Base-by-base conservation (phyloP, 2,113 vertebrate species). In the Rhinogobius similis region DNA sequence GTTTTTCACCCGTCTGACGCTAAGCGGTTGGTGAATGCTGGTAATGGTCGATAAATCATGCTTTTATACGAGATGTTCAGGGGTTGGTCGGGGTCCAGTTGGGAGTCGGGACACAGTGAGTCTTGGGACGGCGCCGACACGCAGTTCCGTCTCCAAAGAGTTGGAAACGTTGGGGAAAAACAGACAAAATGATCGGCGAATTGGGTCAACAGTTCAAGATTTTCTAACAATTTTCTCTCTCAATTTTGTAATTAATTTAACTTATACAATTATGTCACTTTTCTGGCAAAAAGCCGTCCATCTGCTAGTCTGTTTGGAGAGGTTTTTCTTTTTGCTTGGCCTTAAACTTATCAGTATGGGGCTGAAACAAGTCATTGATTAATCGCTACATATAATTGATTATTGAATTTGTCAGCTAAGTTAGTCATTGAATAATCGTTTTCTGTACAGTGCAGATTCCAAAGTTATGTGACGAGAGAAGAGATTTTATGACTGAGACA, bases 41-140 rank as follows among this genome's bases (percentile, higher is more conserved):
- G 46, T 21, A 21, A 50, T 50, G 85, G 81, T 72, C 90, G 93
- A 94, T 93, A 92, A 93, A 94, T 94, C 92, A 94, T 82, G 82
- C 87, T 92, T 55, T 55, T 92, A 92, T 85, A 89, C 91, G 79
- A 4, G 58, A 36, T 20, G 56, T 16, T 36, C 11, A n/a, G 27
- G 52, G 27, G 71, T 76, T 36, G 89, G 90, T 91, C 86, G 89
- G 92, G 84, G 87, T 83, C 81, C 50, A 72, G 73, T 77, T 72
- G 46, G 46, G 46, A 53, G 23, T 26, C 9, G 56, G 87, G 70
- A 78, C 85, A 77, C 70, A 77, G 75, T 79, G 79, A 90, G 90
- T 91, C 91, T 91, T 91, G 91, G 92, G 93, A 92, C 88, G 75
- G 87, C 75, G 85, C 82, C 68, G 87, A 79, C 72, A 82, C 68